Conservation (phyloP, 1,140 invertebrate genomes). For the Hypothenemus hampei region DNA sequence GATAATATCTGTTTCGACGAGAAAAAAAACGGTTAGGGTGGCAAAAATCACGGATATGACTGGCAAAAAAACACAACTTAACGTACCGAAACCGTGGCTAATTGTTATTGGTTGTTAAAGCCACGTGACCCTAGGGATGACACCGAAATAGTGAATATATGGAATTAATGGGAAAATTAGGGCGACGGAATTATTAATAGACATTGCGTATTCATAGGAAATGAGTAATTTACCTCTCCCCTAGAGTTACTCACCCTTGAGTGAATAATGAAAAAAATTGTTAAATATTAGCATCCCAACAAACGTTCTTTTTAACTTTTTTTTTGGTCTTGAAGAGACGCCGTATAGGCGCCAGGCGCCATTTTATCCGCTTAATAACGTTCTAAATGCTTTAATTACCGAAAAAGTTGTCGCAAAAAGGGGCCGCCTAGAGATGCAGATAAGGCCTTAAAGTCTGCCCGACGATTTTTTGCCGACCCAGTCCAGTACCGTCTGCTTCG, state of each 20-base stretch:
- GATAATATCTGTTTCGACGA: background rate
- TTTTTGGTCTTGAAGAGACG: conserved; percentile 7
- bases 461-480: conserved; percentile 14
- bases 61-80: conserved; percentile 38
- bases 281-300: too few species aligned
- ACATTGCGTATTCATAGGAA: conserved; percentile 19
- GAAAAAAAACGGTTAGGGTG: conserved; percentile 9
- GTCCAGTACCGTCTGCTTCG: conserved; percentile 13
- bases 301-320: too few species aligned
- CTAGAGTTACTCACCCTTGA: background rate
- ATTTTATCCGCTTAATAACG: conserved; percentile 24
- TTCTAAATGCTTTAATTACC: conserved; percentile 26
- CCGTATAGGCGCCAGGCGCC: conserved; percentile 21
- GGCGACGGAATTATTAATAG: conserved; percentile 9
- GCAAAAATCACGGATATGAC: conserved; percentile 32
- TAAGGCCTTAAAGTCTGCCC: conserved; percentile 18
- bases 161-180: conserved; percentile 29
- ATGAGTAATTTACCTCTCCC: background rate
- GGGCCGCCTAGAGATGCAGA: conserved; percentile 21
- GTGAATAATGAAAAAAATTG: background rate
- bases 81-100: conserved; percentile 43
- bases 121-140: conserved; percentile 37
- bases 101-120: conserved; percentile 44
- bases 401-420: conserved; percentile 26
- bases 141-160: conserved; percentile 20